Base-by-base conservation (phyloP, 1,140 invertebrate genomes). In the Tachypleus tridentatus region DNA sequence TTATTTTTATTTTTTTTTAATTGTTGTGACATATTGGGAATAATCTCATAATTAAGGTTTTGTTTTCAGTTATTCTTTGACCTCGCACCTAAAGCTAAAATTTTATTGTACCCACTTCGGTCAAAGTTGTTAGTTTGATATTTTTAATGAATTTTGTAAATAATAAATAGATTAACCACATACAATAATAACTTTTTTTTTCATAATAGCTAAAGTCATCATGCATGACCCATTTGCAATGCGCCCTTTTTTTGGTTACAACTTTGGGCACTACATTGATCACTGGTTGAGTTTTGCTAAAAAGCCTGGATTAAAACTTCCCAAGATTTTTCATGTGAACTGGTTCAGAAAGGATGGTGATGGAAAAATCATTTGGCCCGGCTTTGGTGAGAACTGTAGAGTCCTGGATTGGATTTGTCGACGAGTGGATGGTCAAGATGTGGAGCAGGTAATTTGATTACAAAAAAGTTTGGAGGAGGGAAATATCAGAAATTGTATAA, bases 191-290 rank as follows among this genome's bases (percentile, higher is more conserved):
- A 62, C 4, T 51, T 62, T 64, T 58, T n/a, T n/a, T 64, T 70
- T 70, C 72, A 67, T 70, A 56, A 49, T 58, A 87, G 89, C 85
- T 10, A 96, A 96, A 79, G 79, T 86, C 4, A 88, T 99, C 4
- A 98, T 99, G 95, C 89, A 98, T 75, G 97, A 99, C 82, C 97
- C 97, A 51, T 97, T 99, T 79, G 96, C 97, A 0, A 98, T 98
- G 95, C 81, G n/a, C n/a, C 96, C 97, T 51, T 99, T 99, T 84
- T 98, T 99, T 76, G 96, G 96, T 3, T 99, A 99, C 82, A 99
- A 99, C 78, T 98, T 98, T 75, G 95, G 96, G 8, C 80, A 97
- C 69, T 99, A 99, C 76, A 80, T 99, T 4, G 76, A 85, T 9
- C 97, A 99, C 74, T 99, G 97, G 97, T 78, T 98, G 57, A 88